Conservation (phyloP, 2,888 invertebrate species). For the Branchipolynoe longqiensis region DNA sequence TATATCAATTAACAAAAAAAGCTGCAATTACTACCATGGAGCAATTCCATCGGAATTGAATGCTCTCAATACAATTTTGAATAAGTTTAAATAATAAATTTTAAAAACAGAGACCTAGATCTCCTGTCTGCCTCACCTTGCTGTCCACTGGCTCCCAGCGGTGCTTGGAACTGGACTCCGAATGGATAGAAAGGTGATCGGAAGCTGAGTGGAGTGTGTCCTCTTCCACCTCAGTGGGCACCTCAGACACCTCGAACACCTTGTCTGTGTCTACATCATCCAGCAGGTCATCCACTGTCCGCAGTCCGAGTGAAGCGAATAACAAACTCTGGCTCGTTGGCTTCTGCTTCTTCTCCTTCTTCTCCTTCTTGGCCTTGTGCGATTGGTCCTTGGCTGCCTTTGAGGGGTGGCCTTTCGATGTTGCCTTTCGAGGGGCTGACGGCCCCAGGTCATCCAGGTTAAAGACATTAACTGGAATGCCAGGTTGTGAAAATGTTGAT, state of each 20-base stretch:
- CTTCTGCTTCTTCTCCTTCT: constrained; percentile 47
- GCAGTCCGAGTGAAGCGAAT: constrained; percentile 75
- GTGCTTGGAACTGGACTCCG: too few species aligned
- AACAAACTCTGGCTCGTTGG: constrained; percentile 52
- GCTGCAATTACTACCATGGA: not conserved
- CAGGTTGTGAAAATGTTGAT: too few species aligned
- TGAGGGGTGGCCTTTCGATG: not conserved
- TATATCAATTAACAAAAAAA: too few species aligned
- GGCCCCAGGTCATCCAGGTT: constrained; percentile 59
- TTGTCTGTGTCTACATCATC: constrained; percentile 64
- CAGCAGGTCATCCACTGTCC: constrained; percentile 77
- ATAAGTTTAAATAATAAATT: not conserved
- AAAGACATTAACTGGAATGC: constrained; percentile 63
- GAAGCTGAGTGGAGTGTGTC: not conserved
- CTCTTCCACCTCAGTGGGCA: constrained; percentile 33
- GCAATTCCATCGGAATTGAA: too few species aligned
- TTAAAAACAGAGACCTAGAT: not conserved
- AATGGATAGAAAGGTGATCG: too few species aligned
- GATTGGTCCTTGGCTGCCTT: constrained; percentile 17
- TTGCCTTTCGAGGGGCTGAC: not conserved
- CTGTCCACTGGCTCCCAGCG: not conserved
- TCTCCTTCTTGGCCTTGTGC: constrained; percentile 18
- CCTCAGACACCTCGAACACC: constrained; percentile 31
- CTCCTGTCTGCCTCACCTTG: too few species aligned
- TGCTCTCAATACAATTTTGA: not conserved